Base-by-base conservation (phyloP, 2,113 vertebrate species). In the Riparia riparia region DNA sequence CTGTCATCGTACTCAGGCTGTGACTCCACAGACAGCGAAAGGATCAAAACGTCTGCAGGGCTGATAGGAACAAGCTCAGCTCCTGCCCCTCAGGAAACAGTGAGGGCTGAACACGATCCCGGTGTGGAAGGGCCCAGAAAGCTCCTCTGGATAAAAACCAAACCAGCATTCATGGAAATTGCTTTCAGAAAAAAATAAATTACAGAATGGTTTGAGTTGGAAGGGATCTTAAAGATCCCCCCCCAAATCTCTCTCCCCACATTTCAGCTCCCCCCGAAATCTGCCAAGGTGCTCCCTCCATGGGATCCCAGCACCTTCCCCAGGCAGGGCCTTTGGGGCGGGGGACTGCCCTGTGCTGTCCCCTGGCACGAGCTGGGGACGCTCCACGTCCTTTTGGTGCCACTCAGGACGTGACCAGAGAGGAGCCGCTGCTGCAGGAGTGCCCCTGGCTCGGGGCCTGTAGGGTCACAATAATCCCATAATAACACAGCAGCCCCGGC, bases 21-120 rank as follows among this genome's bases (percentile, higher is more conserved):
- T 87, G 94, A 56, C 85, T 89, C 34, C 64, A 60, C 37, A 71
- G 83, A 53, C 69, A 88, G 84, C 53, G 42, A 44, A 93, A 93
- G 54, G 82, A 86, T 82, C 84, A 57, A 37, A 61, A 74, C 2
- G 13, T 82, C 93, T 91, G 63, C 87, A 71, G 83, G 57, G 70
- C 65, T 1, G 12, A 85, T 14, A 82, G 86, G 60, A 91, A 15
- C 15, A 2, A 34, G 45, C 60, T 87, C 83, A 72, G 90, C 76
- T 76, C 65, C 85, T 89, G 70, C 54, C 63, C n/a, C 68, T 82
- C 72, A 69, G 82, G 88, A 94, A 94, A 86, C 1, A 26, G 49
- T 0, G 3, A 86, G 47, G 41, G 37, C 57, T 82, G 86, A 89
- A 53, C 5, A 17, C 44, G n/a, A 3, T 14, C 54, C 69, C 0